A percentile compares a stretch with the other conserved stretches of the same genome.
phyloP scores from a whole-genome alignment of 30 jellyfish, hydroid and myxozoan species.

The Turritopsis rubra region DNA sequence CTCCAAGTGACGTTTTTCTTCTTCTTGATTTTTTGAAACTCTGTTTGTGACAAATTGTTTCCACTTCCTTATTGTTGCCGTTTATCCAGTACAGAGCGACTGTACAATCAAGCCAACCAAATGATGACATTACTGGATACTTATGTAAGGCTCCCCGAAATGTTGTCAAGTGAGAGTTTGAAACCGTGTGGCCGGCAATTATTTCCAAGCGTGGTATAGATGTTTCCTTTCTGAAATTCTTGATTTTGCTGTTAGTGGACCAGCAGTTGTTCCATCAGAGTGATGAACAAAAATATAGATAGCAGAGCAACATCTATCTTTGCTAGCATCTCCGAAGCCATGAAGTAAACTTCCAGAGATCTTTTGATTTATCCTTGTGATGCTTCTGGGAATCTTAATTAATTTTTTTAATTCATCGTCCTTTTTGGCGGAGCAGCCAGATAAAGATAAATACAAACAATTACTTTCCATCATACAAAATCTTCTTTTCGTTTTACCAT shows the following conservation, averaged over 20 bases:
- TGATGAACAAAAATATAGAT: slow-evolving; percentile 51
- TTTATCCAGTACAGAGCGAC: slow-evolving; percentile 54
- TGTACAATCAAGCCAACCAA: slow-evolving; percentile 54
- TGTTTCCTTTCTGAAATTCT: slow-evolving; percentile 42
- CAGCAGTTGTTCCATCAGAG: slow-evolving; percentile 24
- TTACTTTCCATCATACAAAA: slow-evolving; percentile 33
- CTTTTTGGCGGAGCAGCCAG: too few species aligned
- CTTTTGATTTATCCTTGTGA: slow-evolving; percentile 15
- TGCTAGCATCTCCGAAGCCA: slow-evolving; percentile 72
- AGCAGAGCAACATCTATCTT: slow-evolving; percentile 45
- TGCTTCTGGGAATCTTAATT: slow-evolving; percentile 50
- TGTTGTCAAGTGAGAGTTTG: slow-evolving; percentile 39
- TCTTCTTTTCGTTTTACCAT: too few species aligned
- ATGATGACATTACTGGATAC: background rate
- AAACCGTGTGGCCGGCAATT: slow-evolving; percentile 47
- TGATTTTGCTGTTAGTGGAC: slow-evolving; percentile 47
- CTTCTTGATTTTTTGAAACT: slow-evolving; percentile 28
- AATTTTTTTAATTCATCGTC: too few species aligned
- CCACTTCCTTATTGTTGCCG: slow-evolving; percentile 16
- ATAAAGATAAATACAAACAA: slow-evolving; percentile 46
- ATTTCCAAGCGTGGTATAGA: slow-evolving; percentile 70
- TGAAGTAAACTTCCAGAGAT: slow-evolving; percentile 31
- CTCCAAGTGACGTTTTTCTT: slow-evolving; percentile 42
- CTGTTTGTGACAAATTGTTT: slow-evolving; percentile 58
- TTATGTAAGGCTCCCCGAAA: slow-evolving; percentile 26